Base-by-base conservation (phyloP, 2,888 invertebrate species). In the Caenorhabditis auriculariae region DNA sequence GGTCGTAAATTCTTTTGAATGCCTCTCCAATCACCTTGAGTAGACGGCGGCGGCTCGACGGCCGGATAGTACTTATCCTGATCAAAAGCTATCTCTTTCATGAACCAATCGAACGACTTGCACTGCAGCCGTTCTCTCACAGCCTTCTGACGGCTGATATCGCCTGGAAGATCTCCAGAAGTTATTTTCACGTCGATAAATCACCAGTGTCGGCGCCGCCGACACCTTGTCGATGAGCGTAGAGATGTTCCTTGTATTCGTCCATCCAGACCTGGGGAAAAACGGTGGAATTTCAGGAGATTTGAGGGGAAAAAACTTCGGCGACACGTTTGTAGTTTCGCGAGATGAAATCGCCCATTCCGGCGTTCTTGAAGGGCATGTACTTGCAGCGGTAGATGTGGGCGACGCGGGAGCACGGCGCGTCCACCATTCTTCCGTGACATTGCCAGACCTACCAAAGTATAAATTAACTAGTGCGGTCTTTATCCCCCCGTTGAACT, bases 21-120 rank as follows among this genome's bases (percentile, higher is more conserved):
- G 12, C 35, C 35, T 35, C 12, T 39, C 21, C n/a, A 88, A 88
- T n/a, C n/a, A n/a, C 94, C 95, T 37, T 85, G 84, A 0, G 90
- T 93, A 80, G 89, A 90, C 52, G 90, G 88, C 0, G 87, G 87
- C 0, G 93, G 93, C 67, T 93, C 92, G 0, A 91, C 84, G 0
- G 90, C 89, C 0, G 95, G 95, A 83, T 93, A 96, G 71, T 89
- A 89, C 42, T 88, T 87, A 0, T 88, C 87, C 59, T 79, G 80
- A 58, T 96, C 95, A 81, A 92, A 93, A 0, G 93, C 94, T 21
- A 96, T 86, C 78, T 90, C 74, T 56, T 90, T 88, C 86, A 96
- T 92, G 81, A 91, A 95, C 94, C 94, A 95, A 63, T 89, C 89
- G 84, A 96, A 96, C 0, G 91, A 85, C 82, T 92, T 93, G 84